These are phyloP conservation scores for Eristalis pertinax DNA, from an alignment of 2,888 invertebrate genomes.

Conservation along the genomic window DNA sequence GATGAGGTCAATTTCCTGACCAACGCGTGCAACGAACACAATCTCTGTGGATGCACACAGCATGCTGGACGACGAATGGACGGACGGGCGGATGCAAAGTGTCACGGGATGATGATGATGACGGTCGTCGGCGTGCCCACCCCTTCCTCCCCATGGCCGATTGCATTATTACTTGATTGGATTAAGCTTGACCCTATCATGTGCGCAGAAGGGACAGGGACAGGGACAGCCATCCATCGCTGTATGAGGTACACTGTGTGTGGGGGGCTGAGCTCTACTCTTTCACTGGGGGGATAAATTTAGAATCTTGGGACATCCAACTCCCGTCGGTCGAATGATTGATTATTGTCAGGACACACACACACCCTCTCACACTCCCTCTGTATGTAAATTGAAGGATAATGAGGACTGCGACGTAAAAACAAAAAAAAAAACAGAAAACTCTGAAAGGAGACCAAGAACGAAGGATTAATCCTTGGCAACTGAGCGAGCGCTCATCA, in stretches of 20 bases:
- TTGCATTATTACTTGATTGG: conserved; percentile 62
- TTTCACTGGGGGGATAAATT: conserved; percentile 13
- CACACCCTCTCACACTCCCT: not conserved
- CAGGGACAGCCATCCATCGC: not conserved
- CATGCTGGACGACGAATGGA: not conserved
- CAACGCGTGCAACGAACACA: conserved; percentile 40
- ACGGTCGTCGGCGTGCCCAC: not conserved
- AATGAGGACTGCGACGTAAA: not conserved
- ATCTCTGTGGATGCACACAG: not conserved
- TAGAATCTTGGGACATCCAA: not conserved
- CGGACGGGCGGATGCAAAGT: conserved; percentile 25
- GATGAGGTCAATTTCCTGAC: conserved; percentile 67
- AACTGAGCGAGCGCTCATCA: conserved; percentile 5
- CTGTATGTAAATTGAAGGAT: not conserved
- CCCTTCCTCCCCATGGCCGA: conserved; percentile 9
- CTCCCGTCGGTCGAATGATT: conserved; percentile 1
- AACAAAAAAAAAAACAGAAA: not conserved
- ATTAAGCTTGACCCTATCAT: conserved; percentile 50
- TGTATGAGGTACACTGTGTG: not conserved
- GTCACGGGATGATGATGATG: conserved; percentile 28
- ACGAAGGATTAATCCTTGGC: conserved; percentile 8
- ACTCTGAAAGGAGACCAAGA: not conserved
- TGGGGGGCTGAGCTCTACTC: not conserved
- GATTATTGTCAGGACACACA: not conserved
- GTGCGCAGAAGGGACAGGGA: conserved; percentile 4